Conservation (phyloP, 2,797 vertebrate species). For the Paratrypauchen microcephalus region DNA sequence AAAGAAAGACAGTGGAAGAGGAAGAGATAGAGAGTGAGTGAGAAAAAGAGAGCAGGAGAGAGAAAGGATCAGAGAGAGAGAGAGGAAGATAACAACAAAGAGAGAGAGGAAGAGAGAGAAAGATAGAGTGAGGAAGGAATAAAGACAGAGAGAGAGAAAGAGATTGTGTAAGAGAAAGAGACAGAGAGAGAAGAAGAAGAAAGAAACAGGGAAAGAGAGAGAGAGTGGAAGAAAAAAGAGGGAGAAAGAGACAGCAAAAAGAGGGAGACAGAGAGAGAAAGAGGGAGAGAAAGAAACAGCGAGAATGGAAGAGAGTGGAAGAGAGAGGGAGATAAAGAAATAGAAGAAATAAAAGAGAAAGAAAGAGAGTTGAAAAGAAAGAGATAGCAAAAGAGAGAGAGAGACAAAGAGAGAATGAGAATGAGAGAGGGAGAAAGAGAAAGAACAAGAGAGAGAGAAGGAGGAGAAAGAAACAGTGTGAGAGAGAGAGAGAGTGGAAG, state of each 20-base stretch:
- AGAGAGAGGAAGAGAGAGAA: slow-evolving; percentile 19
- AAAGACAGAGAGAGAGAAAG: too few relatives aligned
- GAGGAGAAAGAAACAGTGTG: too few relatives aligned
- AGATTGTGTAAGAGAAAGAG: too few relatives aligned
- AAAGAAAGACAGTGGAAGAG: neutral
- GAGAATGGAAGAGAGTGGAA: slow-evolving; percentile 7
- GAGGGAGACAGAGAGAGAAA: too few relatives aligned
- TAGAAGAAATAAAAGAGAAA: slow-evolving; percentile 40
- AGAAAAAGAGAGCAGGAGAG: slow-evolving; percentile 34
- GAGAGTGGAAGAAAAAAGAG: too few relatives aligned
- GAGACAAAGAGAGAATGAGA: slow-evolving; percentile 33
- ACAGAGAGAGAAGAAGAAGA: too few relatives aligned
- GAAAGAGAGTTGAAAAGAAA: slow-evolving; percentile 28
- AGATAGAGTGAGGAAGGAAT: neutral
- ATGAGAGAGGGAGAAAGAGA: too few relatives aligned
- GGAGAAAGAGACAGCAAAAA: too few relatives aligned
- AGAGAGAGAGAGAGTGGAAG: too few relatives aligned
- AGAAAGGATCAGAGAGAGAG: slow-evolving; percentile 44
- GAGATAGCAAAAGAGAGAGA: slow-evolving; percentile 27
- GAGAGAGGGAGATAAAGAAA: slow-evolving; percentile 31
- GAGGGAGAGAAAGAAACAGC: slow-evolving; percentile 14
- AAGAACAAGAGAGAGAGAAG: too few relatives aligned
- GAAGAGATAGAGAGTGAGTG: slow-evolving; percentile 27
- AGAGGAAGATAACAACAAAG: slow-evolving; percentile 41
- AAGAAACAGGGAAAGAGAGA: too few relatives aligned